Evolutionary conservation across 2,888 invertebrate genomes (phyloP), one percentile per base, ranked within the genome.

Genomic region (Sarcophaga rosellei): DNA sequence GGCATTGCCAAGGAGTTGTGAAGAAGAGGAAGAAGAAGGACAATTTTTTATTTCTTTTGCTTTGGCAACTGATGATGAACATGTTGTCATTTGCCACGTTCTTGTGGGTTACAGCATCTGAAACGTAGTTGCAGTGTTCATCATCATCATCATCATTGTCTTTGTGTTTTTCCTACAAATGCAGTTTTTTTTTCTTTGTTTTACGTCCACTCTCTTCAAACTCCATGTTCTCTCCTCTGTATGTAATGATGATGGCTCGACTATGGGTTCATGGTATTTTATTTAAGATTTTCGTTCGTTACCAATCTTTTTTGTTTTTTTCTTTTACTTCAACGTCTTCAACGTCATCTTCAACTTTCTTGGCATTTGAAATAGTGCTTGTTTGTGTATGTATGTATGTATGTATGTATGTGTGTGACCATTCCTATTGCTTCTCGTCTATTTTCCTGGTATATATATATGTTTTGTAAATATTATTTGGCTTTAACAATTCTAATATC

Each of bases 71-170:
- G 87, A 81, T 84, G 87, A 76, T 84, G 87, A 76, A 74, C 80
- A 87, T 80, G 82, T 87, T 88, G 88, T 87, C 86, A 85, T 81
- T 87, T 85, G 75, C 81, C 86, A 86, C 75, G 62, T 81, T 69
- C 10, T 84, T 78, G 77, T 76, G 81, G 79, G 84, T 75, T 66
- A 45, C 23, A 53, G 12, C 59, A 53, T 65, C 47, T 23, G n/a
- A 4, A 20, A 12, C 53, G 17, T 74, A 25, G 20, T 45, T 23
- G 47, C 47, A 47, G 15, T 47, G 47, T 11, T 73, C 25, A 25
- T 44, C 17, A 59, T 8, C 15, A 72, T 17, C 15, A 72, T 20
- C 6, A 68, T 83, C 63, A 68, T n/a, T 69, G 68, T 65, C 59
- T 76, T 61, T 66, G 69, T 84, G 53, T 70, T 69, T 83, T 47